Evolutionary conservation across 2,113 vertebrate genomes (phyloP).

Genomic region (Zingel zingel): DNA sequence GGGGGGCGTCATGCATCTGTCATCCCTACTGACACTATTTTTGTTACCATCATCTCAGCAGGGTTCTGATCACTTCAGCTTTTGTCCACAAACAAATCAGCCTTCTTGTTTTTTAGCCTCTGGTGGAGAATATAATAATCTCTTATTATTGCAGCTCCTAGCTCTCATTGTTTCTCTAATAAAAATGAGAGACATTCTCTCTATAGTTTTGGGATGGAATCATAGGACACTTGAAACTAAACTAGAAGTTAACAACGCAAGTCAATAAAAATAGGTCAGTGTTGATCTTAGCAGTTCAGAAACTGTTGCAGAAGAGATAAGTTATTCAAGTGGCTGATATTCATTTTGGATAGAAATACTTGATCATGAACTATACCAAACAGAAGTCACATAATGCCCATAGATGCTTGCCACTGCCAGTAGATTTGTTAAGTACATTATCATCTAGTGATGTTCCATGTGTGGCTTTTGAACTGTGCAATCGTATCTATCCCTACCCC

Average conservation of each 20-base stretch:
- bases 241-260: slow-evolving; percentile 5
- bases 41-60: slow-evolving; percentile 48
- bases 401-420: background rate
- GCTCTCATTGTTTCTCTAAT: slow-evolving; percentile 34
- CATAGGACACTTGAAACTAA: slow-evolving; percentile 5
- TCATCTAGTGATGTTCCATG: slow-evolving; percentile 17
- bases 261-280: slow-evolving; percentile 32
- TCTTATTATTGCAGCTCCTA: slow-evolving; percentile 29
- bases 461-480: slow-evolving; percentile 58
- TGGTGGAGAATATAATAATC: slow-evolving; percentile 24
- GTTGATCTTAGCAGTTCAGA: slow-evolving; percentile 19
- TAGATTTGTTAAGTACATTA: background rate
- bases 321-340: slow-evolving; percentile 12
- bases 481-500: slow-evolving; percentile 45
- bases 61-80: slow-evolving; percentile 53
- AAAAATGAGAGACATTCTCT: slow-evolving; percentile 8
- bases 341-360: background rate
- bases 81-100: slow-evolving; percentile 57
- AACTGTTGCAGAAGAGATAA: background rate
- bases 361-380: background rate
- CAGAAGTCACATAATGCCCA: background rate
- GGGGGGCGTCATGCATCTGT: slow-evolving; percentile 23
- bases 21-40: slow-evolving; percentile 48
- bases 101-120: slow-evolving; percentile 34
- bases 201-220: slow-evolving; percentile 5